Conservation (phyloP, 2,888 invertebrate species). For the Erebia ligea region DNA sequence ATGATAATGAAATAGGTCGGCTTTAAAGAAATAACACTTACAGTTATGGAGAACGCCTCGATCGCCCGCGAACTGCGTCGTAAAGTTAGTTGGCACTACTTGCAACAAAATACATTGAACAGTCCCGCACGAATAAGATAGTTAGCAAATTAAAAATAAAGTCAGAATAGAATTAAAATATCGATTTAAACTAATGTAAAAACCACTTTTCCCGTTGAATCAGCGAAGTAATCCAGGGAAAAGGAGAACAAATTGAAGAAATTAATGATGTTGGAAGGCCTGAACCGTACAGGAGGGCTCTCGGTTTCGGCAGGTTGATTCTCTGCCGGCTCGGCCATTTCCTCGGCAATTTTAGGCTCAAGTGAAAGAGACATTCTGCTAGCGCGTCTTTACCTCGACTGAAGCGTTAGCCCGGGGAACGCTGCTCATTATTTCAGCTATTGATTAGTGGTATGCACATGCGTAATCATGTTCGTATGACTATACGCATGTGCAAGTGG, state of each 20-base stretch:
- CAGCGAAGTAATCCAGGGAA: constrained; percentile 31
- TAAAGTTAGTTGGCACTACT: not conserved
- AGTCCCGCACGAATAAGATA: not conserved
- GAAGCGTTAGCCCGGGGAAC: not conserved
- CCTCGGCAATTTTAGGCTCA: constrained; percentile 9
- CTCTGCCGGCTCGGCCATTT: constrained; percentile 7
- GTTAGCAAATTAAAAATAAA: constrained; percentile 17
- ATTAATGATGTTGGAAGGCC: constrained; percentile 12
- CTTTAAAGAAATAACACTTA: not conserved
- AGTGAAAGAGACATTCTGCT: constrained; percentile 28
- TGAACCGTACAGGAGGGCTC: constrained; percentile 6
- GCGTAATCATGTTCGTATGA: not conserved
- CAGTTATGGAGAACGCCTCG: not conserved
- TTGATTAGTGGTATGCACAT: not conserved
- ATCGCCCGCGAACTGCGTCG: constrained; percentile 1
- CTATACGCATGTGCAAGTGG: not conserved
- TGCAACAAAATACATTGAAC: constrained; percentile 2
- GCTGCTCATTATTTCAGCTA: not conserved
- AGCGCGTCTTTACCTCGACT: constrained; percentile 17
- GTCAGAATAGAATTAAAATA: not conserved
- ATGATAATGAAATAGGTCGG: not conserved
- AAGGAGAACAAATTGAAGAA: constrained; percentile 30
- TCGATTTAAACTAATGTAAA: constrained; percentile 29
- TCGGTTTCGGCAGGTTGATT: not conserved
- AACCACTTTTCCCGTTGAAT: constrained; percentile 30